phyloP scores from a whole-genome alignment of 35 echinoderm and acorn worm genomes.

The Heliocidaris erythrogramma region DNA sequence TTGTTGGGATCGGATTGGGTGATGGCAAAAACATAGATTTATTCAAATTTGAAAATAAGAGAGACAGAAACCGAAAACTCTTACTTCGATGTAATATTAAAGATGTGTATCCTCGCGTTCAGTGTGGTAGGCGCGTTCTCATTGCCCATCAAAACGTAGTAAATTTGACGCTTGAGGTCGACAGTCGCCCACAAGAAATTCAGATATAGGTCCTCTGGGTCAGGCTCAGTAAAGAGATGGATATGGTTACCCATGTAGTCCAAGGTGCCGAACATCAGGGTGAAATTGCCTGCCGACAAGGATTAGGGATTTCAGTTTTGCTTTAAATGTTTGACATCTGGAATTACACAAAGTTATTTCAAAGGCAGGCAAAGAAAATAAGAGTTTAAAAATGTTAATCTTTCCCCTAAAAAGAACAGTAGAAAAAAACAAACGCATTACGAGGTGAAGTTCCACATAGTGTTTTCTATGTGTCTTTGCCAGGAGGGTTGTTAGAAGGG shows the following conservation, averaged over 20 bases:
- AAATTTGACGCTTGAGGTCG: conserved; percentile 71
- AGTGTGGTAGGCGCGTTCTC: conserved; percentile 59
- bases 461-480: too few species aligned
- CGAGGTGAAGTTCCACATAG: too few species aligned
- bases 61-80: not conserved
- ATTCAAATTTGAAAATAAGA: too few species aligned
- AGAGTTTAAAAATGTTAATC: too few species aligned
- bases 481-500: too few species aligned
- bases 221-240: conserved; percentile 1
- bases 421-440: too few species aligned
- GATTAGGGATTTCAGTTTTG: too few species aligned
- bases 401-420: too few species aligned
- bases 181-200: conserved; percentile 80
- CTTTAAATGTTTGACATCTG: not conserved
- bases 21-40: too few species aligned
- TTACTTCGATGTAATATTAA: conserved; percentile 72
- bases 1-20: too few species aligned
- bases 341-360: too few species aligned
- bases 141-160: conserved; percentile 81
- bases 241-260: conserved; percentile 68
- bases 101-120: conserved; percentile 57
- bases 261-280: conserved; percentile 65
- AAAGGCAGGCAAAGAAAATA: too few species aligned
- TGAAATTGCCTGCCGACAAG: conserved; percentile 59
- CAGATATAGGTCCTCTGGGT: conserved; percentile 53